Evolutionary conservation across 1,140 invertebrate genomes (phyloP).

Genomic region (Linepithema humile): DNA sequence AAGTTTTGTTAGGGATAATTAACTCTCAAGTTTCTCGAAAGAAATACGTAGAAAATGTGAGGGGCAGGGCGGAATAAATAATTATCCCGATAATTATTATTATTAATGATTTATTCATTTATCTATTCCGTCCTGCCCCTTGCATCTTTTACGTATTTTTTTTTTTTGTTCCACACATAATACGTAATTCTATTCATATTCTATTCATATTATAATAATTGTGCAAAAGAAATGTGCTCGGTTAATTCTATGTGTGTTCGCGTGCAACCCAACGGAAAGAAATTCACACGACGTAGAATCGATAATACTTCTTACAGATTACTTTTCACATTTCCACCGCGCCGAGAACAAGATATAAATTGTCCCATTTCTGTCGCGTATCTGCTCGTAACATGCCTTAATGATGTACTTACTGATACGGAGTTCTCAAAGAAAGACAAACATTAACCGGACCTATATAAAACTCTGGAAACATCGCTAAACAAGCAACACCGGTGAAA

Average conservation of each 20-base stretch:
- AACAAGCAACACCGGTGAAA: neutral
- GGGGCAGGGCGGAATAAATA: too few relatives aligned
- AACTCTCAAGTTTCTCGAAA: too few relatives aligned
- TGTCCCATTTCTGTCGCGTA: neutral
- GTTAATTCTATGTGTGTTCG: neutral
- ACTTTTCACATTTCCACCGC: neutral
- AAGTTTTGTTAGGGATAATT: too few relatives aligned
- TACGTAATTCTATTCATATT: too few relatives aligned
- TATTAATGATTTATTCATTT: too few relatives aligned
- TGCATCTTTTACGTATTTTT: too few relatives aligned
- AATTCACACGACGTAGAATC: neutral
- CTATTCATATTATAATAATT: too few relatives aligned
- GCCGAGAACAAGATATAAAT: neutral
- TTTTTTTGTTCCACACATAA: too few relatives aligned
- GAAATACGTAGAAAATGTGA: too few relatives aligned
- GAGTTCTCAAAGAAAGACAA: neutral
- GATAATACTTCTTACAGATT: neutral
- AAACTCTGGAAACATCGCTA: too few relatives aligned
- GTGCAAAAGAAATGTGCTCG: neutral
- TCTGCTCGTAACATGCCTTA: neutral
- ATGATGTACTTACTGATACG: neutral
- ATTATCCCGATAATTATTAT: too few relatives aligned
- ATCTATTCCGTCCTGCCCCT: too few relatives aligned
- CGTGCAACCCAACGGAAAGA: neutral
- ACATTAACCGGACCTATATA: neutral